Percentiles rank a stretch among this genome's conserved stretches.
Evolutionary conservation across 2,113 vertebrate genomes (phyloP).

Genomic region (Eulemur macaco): DNA sequence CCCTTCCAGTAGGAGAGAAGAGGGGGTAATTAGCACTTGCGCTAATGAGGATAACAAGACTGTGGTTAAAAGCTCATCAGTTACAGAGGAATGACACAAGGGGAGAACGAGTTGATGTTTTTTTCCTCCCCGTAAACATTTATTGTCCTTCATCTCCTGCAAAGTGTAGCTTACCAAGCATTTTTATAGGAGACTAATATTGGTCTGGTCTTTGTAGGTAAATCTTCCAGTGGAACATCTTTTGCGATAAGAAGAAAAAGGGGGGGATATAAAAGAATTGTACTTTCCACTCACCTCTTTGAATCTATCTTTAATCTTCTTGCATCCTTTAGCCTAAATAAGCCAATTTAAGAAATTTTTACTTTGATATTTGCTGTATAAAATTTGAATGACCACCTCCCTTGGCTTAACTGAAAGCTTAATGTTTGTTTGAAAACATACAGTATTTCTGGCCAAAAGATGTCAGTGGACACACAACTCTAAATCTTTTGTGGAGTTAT

Average conservation of each 20-base stretch:
- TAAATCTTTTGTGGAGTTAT: background rate
- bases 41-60: constrained; percentile 16
- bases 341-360: background rate
- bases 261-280: background rate
- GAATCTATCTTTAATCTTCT: background rate
- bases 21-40: constrained; percentile 14
- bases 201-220: background rate
- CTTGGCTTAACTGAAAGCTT: background rate
- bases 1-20: constrained; percentile 14
- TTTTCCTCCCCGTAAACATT: background rate
- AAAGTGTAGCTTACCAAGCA: background rate
- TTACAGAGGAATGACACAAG: background rate
- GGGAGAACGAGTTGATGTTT: background rate
- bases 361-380: background rate
- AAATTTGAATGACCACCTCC: background rate
- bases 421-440: background rate
- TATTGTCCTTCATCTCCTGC: background rate
- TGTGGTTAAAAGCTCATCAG: constrained; percentile 6
- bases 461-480: background rate
- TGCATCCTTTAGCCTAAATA: background rate
- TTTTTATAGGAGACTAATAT: background rate
- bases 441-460: background rate
- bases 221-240: background rate
- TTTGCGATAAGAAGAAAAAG: background rate
- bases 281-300: background rate